phyloP scores from a whole-genome alignment of 2,113 vertebrate species.

The Muntiacus muntjak region DNA sequence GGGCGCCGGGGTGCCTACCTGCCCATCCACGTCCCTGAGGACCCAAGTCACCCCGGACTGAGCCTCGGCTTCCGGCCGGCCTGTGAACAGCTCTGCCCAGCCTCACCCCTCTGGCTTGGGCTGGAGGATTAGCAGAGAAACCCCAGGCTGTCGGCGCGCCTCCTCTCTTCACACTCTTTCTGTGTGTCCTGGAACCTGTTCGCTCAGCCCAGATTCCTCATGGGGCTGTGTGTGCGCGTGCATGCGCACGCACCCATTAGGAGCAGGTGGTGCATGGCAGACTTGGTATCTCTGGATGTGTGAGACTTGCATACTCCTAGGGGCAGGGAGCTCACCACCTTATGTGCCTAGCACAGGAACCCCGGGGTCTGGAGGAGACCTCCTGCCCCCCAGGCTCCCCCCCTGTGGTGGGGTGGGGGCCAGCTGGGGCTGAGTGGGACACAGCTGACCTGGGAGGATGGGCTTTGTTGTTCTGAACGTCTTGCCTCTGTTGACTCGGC shows the following conservation, averaged over 20 bases:
- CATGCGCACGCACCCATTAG: neutral
- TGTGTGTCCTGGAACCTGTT: neutral
- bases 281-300: neutral
- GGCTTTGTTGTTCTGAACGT: neutral
- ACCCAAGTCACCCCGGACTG: constrained; percentile 73
- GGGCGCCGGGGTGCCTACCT: too few relatives aligned
- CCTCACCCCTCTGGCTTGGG: neutral
- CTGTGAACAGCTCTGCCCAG: neutral
- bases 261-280: neutral
- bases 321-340: neutral
- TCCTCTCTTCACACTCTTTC: neutral
- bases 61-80: neutral
- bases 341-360: neutral
- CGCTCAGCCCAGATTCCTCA: neutral
- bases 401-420: too few relatives aligned
- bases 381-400: fast-evolving
- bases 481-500: neutral
- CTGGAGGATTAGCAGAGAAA: neutral
- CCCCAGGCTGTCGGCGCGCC: neutral
- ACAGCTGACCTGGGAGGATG: neutral
- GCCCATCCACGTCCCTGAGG: neutral
- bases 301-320: neutral
- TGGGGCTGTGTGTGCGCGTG: fast-evolving
- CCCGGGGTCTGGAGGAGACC: neutral
- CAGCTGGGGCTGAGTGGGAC: neutral